Evolutionary conservation across 1,140 invertebrate genomes (phyloP).

Genomic region (Pseudomyrmex pallidus): DNA sequence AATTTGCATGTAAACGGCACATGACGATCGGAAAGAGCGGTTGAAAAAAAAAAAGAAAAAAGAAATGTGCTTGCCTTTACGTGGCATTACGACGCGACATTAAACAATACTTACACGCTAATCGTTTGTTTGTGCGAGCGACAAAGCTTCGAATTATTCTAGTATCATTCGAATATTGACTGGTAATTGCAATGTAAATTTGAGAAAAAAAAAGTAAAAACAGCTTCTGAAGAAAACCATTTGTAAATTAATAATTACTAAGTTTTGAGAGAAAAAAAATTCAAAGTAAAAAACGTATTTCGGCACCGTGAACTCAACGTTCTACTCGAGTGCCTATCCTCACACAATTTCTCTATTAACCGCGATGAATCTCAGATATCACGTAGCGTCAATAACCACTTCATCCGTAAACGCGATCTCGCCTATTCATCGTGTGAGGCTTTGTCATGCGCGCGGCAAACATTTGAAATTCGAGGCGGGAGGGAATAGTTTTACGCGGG

Average conservation of each 20-base stretch:
- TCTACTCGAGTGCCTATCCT: neutral
- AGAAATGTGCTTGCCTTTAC: neutral
- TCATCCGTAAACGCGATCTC: conserved; percentile 30
- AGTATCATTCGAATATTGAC: no score
- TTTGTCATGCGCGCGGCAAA: conserved; percentile 22
- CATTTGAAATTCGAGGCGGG: conserved; percentile 43
- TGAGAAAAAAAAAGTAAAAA: no score
- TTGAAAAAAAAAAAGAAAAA: neutral
- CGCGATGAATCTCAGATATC: conserved; percentile 35
- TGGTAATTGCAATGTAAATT: no score
- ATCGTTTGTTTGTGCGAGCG: neutral
- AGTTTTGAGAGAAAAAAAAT: no score
- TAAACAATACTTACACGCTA: neutral
- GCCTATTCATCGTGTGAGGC: conserved; percentile 48
- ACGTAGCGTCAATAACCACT: neutral
- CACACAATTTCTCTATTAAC: conserved; percentile 43
- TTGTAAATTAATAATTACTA: no score
- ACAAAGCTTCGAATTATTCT: neutral
- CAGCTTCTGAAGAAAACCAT: no score
- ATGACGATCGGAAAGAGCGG: neutral
- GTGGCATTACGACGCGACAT: neutral
- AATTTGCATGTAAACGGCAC: conserved; percentile 21
- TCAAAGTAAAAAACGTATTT: neutral
- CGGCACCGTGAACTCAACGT: neutral
- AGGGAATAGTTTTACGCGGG: neutral